Percentiles rank a stretch among this genome's conserved stretches.
Evolutionary conservation across 2,888 invertebrate species (phyloP).

Genomic region (Willowsia nigromaculata): DNA sequence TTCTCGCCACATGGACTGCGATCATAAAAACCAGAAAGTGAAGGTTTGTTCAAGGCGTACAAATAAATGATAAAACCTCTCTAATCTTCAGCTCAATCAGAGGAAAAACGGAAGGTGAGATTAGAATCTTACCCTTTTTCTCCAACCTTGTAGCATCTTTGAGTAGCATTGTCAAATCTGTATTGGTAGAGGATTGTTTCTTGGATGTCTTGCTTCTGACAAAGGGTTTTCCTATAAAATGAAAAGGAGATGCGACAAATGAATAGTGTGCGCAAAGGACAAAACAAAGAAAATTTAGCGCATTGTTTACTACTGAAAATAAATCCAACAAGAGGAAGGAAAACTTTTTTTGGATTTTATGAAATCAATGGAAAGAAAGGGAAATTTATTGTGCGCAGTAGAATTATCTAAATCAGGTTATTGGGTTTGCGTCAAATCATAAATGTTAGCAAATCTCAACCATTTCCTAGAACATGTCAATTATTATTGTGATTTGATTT

Average conservation of each 20-base stretch:
- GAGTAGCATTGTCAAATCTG: constrained; percentile 70
- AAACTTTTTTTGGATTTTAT: too few species aligned
- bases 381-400: neutral
- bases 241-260: neutral
- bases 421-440: neutral
- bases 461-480: too few species aligned
- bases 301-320: too few species aligned
- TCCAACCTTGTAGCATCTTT: constrained; percentile 69
- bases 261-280: neutral
- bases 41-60: neutral
- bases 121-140: constrained; percentile 62
- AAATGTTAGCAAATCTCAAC: too few species aligned
- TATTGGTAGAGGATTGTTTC: constrained; percentile 69
- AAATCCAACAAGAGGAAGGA: too few species aligned
- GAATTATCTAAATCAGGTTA: neutral
- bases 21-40: constrained; percentile 38
- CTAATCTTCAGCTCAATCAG: neutral
- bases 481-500: neutral
- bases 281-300: constrained; percentile 12
- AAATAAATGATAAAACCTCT: neutral
- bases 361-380: neutral
- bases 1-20: constrained; percentile 71
- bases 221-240: constrained; percentile 65
- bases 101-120: neutral
- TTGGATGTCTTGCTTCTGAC: constrained; percentile 55